These are phyloP conservation scores for human DNA, from an alignment of 2,113 vertebrate species.

Conservation along the genomic window GRCh38 chr12:17939501-17940000, in stretches of 20 bases:
- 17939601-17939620: constrained; percentile 3
- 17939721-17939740: constrained; percentile 63
- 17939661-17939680: background rate
- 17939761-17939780: constrained; percentile 68
- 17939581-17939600: background rate
- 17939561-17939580: background rate
- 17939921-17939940: constrained; percentile 87
- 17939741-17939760: constrained; percentile 47
- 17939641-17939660: background rate
- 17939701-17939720: constrained; percentile 28
- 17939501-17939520: background rate
- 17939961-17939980: constrained; percentile 86
- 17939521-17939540: background rate
- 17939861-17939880: constrained; percentile 82
- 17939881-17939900: constrained; percentile 85
- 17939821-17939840: constrained; percentile 86
- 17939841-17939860: constrained; percentile 84
- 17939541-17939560: background rate
- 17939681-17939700: constrained; percentile 39
- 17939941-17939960: constrained; percentile 87
- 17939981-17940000: constrained; percentile 88
- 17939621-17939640: background rate
- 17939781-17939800: constrained; percentile 76
- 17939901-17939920: constrained; percentile 91
- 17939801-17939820: constrained; percentile 82